Base-by-base conservation (phyloP, 2,888 invertebrate genomes). In the Athalia rosae region DNA sequence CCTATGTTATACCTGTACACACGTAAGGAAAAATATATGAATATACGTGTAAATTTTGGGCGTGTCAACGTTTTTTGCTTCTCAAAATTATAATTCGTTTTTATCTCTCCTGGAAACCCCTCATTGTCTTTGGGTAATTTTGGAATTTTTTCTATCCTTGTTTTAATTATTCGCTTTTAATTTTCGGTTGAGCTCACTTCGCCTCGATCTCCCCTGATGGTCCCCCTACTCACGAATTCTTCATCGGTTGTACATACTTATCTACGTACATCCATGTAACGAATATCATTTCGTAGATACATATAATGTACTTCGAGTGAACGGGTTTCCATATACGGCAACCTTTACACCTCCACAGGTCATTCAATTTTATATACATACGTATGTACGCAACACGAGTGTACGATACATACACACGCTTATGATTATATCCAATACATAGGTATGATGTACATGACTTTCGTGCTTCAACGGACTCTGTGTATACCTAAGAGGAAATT, bases 281-380 rank as follows among this genome's bases (percentile, higher is more conserved):
- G 28, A 28, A 28, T 28, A 28, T 28, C 28, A 28, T 28, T 28
- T 28, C 28, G 28, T 28, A 28, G 28, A 28, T 2, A 28, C n/a
- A n/a, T n/a, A n/a, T n/a, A n/a, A n/a, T 56, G n/a, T 58, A 58
- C 56, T 61, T 53, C 78, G 69, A 77, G 80, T 77, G 78, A 82
- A 82, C 83, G 78, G 81, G 82, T 84, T 82, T 81, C 81, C 81
- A 67, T 82, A 79, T 81, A 82, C 80, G 80, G 83, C 56, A 50
- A 62, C 69, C 56, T 58, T 28, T 15, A 13, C 61, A 79, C 80
- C 80, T 81, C 77, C 77, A 76, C 80, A 79, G 79, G 79, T 76
- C 69, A 74, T 74, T 74, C 67, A 77, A 80, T 76, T 80, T 78
- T 74, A 76, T 66, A 61, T 69, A 79, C 71, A 48, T 63, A 76